Percentiles rank a stretch among this genome's conserved stretches.
Evolutionary conservation across 2,888 invertebrate genomes (phyloP).

Genomic region (Ormyrus nitidulus): DNA sequence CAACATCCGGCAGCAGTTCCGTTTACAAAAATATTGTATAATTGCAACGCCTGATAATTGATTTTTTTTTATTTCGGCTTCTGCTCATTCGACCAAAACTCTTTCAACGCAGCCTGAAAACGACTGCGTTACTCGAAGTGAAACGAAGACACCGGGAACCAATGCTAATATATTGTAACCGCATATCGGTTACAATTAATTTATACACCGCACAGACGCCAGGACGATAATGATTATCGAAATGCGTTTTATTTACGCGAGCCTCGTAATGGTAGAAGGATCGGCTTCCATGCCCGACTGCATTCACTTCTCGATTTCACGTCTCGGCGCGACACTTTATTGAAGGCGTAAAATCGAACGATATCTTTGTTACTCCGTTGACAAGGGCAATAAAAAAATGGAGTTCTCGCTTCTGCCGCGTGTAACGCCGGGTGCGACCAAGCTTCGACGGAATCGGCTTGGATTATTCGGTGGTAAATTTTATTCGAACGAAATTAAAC

Average conservation of each 20-base stretch:
- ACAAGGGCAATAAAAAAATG: constrained; percentile 20
- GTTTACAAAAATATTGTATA: too few relatives aligned
- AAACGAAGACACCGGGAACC: neutral
- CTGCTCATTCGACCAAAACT: too few relatives aligned
- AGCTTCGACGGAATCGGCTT: too few relatives aligned
- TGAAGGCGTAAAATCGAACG: constrained; percentile 7
- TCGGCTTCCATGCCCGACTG: constrained; percentile 30
- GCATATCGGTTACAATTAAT: constrained; percentile 24
- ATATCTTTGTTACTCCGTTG: constrained; percentile 16
- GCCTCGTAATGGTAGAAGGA: constrained; percentile 23
- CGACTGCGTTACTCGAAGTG: neutral
- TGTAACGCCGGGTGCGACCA: too few relatives aligned
- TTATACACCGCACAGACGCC: constrained; percentile 1
- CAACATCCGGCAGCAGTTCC: too few relatives aligned
- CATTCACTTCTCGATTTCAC: constrained; percentile 44
- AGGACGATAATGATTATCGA: constrained; percentile 21
- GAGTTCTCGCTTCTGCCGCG: neutral
- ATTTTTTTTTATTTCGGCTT: neutral
- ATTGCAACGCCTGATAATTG: too few relatives aligned
- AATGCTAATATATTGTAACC: neutral
- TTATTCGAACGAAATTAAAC: too few relatives aligned
- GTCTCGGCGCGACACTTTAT: constrained; percentile 9
- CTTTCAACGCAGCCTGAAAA: too few relatives aligned
- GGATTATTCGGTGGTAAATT: too few relatives aligned
- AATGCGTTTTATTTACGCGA: neutral